Base-by-base conservation (phyloP, 2,113 vertebrate genomes). In the Ammodytes marinus region DNA sequence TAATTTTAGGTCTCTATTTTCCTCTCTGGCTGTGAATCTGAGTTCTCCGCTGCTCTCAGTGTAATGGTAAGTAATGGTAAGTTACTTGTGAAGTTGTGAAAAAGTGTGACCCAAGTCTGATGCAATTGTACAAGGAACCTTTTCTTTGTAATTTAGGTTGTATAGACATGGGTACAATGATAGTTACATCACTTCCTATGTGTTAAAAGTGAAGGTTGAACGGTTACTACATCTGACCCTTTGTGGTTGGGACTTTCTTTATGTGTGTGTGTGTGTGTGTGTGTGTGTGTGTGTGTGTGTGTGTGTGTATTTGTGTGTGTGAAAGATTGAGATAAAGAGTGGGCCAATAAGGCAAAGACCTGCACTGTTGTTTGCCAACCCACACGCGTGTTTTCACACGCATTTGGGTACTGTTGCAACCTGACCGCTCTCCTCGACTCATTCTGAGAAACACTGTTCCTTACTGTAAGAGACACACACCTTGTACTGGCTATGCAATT, bases 321-420 rank as follows among this genome's bases (percentile, higher is more conserved):
- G 46, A 35, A 14, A 63, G 45, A 67, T 35, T 47, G 14, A 57
- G 35, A 75, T 19, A 77, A 45, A 70, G 52, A 50, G 3, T 71
- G 14, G 46, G 14, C 17, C 60, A 75, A 42, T 74, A 17, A 27
- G 17, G 66, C 66, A 79, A 61, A 61, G 47, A 75, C 35, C 64
- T 74, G 35, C 39, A 52, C 17, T 59, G 53, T 67, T 72, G 70
- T 66, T 74, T 75, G 2, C 59, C n/a, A 69, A 52, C 59, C 58
- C 40, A 69, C 50, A 27, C 0, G 27, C 4, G 13, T 49, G 27
- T 68, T 66, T 86, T 76, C 82, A 79, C 70, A 80, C 73, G 58
- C 40, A 45, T 60, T 57, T 0, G 14, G 80, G 43, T 53, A 45
- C 43, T 76, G 67, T 64, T 76, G 71, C 68, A 72, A 76, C 53